Base-by-base conservation (phyloP, 2,888 invertebrate species). In the Eristalinus sepulchralis region DNA sequence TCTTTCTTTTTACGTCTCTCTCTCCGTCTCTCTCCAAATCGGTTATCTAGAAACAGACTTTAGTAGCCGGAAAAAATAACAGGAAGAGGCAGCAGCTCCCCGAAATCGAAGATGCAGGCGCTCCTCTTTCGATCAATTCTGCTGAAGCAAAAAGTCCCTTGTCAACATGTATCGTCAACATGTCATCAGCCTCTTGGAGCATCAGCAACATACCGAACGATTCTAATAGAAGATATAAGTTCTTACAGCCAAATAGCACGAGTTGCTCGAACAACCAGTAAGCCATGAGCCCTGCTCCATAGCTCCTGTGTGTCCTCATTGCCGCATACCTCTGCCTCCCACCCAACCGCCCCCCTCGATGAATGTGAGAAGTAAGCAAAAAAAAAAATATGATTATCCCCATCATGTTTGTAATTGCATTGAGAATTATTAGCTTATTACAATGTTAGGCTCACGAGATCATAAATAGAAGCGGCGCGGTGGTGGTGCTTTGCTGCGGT, bases 401-500 rank as follows among this genome's bases (percentile, higher is more conserved):
- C 72, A 72, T 73, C 36, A 80, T 67, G 53, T 47, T 53, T 60
- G 66, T 62, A 80, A 80, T 80, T 72, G 67, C 72, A 62, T 6
- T 60, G 72, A 62, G 53, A 80, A 80, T 67, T 80, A 67, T 73
- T 72, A 67, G 72, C 53, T 62, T 67, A 67, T 55, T 80, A 80
- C 72, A 80, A 73, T 66, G 67, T 81, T 75, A 57, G 68, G 39
- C 73, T 81, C 62, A 68, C 24, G 75, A 75, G 75, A 63, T 64
- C 73, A 81, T 81, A 81, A 81, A 81, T 73, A 81, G 75, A 75
- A 31, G 31, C 68, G 68, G 62, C 33, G 36, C 33, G 68, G 73
- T 62, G 80, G 80, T 75, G 68, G 47, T 24, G 53, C 39, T 78
- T 31, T 59, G 53, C 27, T 57, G 47, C 47, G 47, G 47, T 47